Base-by-base conservation (phyloP, 2,888 invertebrate genomes). In the Shargacucullia verbasci region DNA sequence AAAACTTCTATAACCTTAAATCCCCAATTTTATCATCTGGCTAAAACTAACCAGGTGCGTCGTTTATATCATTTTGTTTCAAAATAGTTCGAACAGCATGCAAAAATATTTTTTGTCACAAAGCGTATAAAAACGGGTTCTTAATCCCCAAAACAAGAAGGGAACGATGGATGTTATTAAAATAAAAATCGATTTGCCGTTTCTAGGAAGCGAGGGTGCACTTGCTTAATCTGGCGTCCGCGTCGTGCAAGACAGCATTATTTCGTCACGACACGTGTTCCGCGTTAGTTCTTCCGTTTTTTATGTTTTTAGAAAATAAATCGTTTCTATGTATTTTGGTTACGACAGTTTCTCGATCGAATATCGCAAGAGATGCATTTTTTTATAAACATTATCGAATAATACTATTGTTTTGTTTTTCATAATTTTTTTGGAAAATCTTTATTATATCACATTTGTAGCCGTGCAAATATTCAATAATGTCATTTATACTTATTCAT, bases 161-260 rank as follows among this genome's bases (percentile, higher is more conserved):
- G 69, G 64, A 69, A 69, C 66, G 65, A 76, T 77, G 67, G 33
- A 46, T 59, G 73, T 78, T 83, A 81, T 83, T 78, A 66, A 73
- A 84, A 83, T 79, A 81, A 78, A 86, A 87, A 87, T 87, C 81
- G 80, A 86, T 87, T 81, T 73, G 76, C 80, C 80, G 80, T 78
- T 92, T 93, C 92, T 86, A 70, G 83, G 91, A 92, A 92, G 77
- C 70, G 70, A 83, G 84, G 73, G 80, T 80, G 83, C 92, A 92
- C 92, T 92, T 91, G 91, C 87, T 86, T 91, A 91, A 91, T 91
- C 92, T 90, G 82, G 83, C 85, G 84, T 82, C 88, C 81, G 83
- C 85, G 84, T 82, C 88, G 77, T 80, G 81, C 79, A 88, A 81
- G 80, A 76, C 79, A 80, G 84, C 83, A 88, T 89, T 90, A 89